phyloP scores from a whole-genome alignment of 2,113 vertebrate genomes.

The Elgaria multicarinata region DNA sequence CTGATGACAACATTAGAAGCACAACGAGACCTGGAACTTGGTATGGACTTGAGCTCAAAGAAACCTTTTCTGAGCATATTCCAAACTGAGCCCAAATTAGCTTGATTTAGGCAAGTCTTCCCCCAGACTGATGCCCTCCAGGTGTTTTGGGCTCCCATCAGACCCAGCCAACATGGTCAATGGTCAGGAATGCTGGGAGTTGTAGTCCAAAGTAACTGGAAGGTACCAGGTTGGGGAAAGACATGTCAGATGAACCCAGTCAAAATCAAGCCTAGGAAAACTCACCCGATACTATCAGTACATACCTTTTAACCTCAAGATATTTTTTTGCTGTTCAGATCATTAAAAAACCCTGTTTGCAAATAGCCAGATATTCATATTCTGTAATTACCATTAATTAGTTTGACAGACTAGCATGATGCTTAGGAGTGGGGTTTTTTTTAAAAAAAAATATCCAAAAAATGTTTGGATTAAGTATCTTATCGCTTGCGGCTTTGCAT shows the following conservation, averaged over 20 bases:
- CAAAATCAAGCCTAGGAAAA: not conserved
- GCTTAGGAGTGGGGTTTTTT: not conserved
- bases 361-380: conserved; percentile 24
- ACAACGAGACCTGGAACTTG: not conserved
- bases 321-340: not conserved
- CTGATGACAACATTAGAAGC: not conserved
- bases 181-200: too few relatives aligned
- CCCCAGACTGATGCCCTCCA: too few relatives aligned
- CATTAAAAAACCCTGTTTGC: conserved; percentile 53
- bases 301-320: not conserved
- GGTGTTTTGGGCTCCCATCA: too few relatives aligned
- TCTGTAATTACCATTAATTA: conserved; percentile 14
- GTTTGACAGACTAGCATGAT: not conserved
- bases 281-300: not conserved
- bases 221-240: too few relatives aligned
- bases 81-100: not conserved
- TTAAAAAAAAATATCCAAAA: not conserved
- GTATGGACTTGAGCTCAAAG: not conserved
- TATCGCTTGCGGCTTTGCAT: conserved; percentile 36
- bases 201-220: too few relatives aligned
- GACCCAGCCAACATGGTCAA: too few relatives aligned
- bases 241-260: too few relatives aligned
- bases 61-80: not conserved
- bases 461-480: conserved; percentile 51
- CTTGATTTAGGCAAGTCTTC: not conserved